Conservation (phyloP, 2,888 invertebrate genomes). For the Epirrita christyi region DNA sequence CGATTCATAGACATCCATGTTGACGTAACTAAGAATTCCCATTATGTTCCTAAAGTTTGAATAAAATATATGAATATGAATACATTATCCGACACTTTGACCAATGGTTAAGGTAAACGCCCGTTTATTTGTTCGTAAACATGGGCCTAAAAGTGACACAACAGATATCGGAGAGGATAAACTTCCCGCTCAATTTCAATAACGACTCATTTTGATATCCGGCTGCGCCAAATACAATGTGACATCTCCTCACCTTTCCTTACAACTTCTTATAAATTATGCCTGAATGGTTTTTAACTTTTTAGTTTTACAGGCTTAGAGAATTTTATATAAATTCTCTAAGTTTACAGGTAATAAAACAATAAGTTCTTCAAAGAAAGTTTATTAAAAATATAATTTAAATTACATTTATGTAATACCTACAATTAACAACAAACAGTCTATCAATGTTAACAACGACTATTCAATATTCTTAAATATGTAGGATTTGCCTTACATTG, state of each 20-base stretch:
- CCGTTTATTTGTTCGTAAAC: no score
- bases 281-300: neutral
- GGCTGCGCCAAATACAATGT: neutral
- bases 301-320: neutral
- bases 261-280: neutral
- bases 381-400: conserved; percentile 46
- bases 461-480: neutral
- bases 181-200: no score
- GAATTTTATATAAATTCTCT: no score
- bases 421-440: conserved; percentile 42
- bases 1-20: no score
- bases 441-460: conserved; percentile 32
- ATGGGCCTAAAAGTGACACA: no score
- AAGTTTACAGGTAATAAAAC: conserved; percentile 35
- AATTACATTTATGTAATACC: conserved; percentile 45
- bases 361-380: conserved; percentile 35
- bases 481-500: neutral
- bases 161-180: no score
- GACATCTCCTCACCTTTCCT: neutral
- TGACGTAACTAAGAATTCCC: no score
- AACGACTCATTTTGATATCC: no score
- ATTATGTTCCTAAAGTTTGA: no score
- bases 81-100: no score
- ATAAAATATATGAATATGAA: no score
- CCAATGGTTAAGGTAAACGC: no score